Evolutionary conservation across 2,888 invertebrate genomes (phyloP), one percentile per base, ranked within the genome.

Genomic region (Timema podura): DNA sequence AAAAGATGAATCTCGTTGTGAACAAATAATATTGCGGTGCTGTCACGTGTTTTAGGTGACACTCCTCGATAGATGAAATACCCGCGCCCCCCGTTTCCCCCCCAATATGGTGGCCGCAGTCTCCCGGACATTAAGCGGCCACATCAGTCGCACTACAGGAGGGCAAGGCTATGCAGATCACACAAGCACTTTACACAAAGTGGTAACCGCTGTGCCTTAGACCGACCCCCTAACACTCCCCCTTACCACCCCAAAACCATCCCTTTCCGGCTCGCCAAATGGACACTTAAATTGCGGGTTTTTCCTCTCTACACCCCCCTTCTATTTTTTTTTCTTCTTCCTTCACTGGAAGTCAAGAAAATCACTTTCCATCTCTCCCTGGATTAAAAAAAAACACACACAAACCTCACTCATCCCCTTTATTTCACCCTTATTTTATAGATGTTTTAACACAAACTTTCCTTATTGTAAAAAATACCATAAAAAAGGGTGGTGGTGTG

Each of bases 221-320:
- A 30, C 30, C 30, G 30, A 30, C 30, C 64, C 15, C 47, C 67
- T 30, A 30, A 30, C 30, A 30, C 30, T 48, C 48, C 15, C 15
- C 59, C 61, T 46, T 45, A 47, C 67, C 11, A 45, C 66, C 44
- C 6, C 66, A 47, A 13, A 30, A 30, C 30, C 30, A 30, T 30
- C 30, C 30, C 30, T 30, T 30, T 30, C 47, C 57, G 57, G 47
- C 64, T 10, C 64, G 47, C 67, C 64, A 71, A 71, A 73, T 73
- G 73, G 70, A 71, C 73, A 71, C 68, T 73, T 69, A 73, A 69
- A 73, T 71, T 71, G 71, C 73, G 69, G 30, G 30, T 30, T 30
- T 30, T 30, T 30, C 30, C 30, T 30, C 30, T 30, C 30, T 30
- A 30, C 30, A 30, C 30, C 30, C 30, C 30, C 30, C 3, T 2